These are phyloP conservation scores for Zootermopsis nevadensis DNA, from an alignment of 2,888 invertebrate species.

Conservation along the genomic window DNA sequence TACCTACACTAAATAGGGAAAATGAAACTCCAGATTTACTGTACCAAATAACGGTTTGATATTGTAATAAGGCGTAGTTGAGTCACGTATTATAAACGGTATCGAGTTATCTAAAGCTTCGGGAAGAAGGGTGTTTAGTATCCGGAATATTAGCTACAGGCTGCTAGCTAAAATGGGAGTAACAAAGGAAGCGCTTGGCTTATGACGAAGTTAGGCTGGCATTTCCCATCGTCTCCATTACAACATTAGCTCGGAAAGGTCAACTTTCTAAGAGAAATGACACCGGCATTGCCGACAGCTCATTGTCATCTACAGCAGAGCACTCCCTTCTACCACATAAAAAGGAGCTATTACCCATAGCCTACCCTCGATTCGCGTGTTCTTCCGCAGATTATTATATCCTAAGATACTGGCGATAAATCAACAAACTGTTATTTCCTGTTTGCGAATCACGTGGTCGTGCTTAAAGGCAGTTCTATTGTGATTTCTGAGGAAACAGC, in stretches of 20 bases:
- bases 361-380: not conserved
- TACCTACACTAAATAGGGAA: no score
- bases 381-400: constrained; percentile 20
- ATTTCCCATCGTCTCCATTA: constrained; percentile 3
- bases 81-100: not conserved
- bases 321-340: not conserved
- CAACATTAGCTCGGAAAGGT: constrained; percentile 24
- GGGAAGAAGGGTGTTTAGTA: not conserved
- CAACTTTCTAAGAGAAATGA: constrained; percentile 25
- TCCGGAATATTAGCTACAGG: constrained; percentile 1
- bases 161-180: not conserved
- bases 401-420: constrained; percentile 1
- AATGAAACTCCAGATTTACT: no score
- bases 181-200: not conserved
- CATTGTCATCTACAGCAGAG: constrained; percentile 17
- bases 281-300: constrained; percentile 9
- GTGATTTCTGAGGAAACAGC: constrained; percentile 2
- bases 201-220: not conserved
- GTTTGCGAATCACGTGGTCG: constrained; percentile 3
- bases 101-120: not conserved
- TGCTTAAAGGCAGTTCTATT: not conserved
- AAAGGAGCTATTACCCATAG: constrained; percentile 25
- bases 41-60: not conserved
- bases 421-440: constrained; percentile 21
- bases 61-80: not conserved